These are phyloP conservation scores for Lasiurus borealis DNA, from an alignment of 2,113 vertebrate species.

Conservation along the genomic window DNA sequence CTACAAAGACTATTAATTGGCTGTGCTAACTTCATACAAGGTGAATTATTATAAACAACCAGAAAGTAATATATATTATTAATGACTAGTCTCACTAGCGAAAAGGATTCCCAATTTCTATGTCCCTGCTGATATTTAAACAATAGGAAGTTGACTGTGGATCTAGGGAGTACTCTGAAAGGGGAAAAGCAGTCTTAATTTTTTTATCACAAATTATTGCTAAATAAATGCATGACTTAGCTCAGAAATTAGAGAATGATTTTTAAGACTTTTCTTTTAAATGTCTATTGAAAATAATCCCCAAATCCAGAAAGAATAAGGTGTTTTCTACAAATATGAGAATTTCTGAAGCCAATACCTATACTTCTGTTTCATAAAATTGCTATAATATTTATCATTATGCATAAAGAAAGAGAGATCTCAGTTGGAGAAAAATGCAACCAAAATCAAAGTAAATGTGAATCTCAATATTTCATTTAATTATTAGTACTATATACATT, in stretches of 20 bases:
- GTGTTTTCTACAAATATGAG: background rate
- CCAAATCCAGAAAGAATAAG: conserved; percentile 46
- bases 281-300: conserved; percentile 16
- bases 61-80: background rate
- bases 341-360: conserved; percentile 33
- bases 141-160: conserved; percentile 74
- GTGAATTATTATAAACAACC: background rate
- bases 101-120: conserved; percentile 35
- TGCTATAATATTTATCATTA: background rate
- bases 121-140: conserved; percentile 76
- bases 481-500: background rate
- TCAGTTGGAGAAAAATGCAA: conserved; percentile 21
- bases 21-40: background rate
- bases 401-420: background rate
- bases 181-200: conserved; percentile 66
- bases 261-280: conserved; percentile 61
- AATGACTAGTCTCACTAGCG: background rate
- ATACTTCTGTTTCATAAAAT: background rate
- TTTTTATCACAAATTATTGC: conserved; percentile 79
- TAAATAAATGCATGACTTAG: conserved; percentile 74
- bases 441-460: conserved; percentile 51
- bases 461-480: background rate
- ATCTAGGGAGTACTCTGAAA: conserved; percentile 70
- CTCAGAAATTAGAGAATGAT: conserved; percentile 80
- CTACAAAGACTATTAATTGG: background rate